Conservation (phyloP, 1,140 invertebrate genomes). For the Orius insidiosus region DNA sequence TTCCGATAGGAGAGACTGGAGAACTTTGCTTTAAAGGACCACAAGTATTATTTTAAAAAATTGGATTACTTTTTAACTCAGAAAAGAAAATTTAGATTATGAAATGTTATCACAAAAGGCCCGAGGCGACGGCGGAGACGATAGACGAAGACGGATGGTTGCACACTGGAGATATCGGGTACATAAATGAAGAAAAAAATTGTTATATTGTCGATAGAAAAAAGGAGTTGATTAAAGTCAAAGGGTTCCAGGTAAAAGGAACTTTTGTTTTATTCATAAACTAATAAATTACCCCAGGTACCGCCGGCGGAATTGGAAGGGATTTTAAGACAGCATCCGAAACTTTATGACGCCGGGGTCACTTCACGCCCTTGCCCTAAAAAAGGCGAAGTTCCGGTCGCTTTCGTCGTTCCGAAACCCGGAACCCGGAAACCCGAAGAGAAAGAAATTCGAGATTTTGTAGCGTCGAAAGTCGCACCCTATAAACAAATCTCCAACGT, state of each 20-base stretch:
- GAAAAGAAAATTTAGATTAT: conserved; percentile 28
- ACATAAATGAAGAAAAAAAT: conserved; percentile 45
- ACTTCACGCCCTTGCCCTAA: conserved; percentile 44
- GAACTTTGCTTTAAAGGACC: conserved; percentile 29
- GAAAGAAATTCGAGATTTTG: conserved; percentile 32
- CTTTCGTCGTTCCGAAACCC: conserved; percentile 38
- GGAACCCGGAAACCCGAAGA: conserved; percentile 22
- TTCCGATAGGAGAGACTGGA: conserved; percentile 27
- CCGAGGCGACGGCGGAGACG: conserved; percentile 39
- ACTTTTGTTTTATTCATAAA: background rate
- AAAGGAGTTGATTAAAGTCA: conserved; percentile 65
- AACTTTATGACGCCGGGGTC: conserved; percentile 49
- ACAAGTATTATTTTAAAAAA: conserved; percentile 15
- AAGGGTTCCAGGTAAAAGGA: conserved; percentile 47
- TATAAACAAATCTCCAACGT: conserved; percentile 53
- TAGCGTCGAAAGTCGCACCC: conserved; percentile 41
- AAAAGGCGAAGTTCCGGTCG: conserved; percentile 43
- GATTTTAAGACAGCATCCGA: conserved; percentile 43
- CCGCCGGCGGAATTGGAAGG: conserved; percentile 52
- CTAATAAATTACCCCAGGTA: conserved; percentile 27
- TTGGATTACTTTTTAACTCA: no score
- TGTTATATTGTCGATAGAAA: conserved; percentile 56
- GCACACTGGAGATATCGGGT: conserved; percentile 61
- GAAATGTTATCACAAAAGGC: conserved; percentile 45
- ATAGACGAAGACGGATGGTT: conserved; percentile 56